Conservation (phyloP, 2,888 invertebrate species). For the Heliconius ismenius region DNA sequence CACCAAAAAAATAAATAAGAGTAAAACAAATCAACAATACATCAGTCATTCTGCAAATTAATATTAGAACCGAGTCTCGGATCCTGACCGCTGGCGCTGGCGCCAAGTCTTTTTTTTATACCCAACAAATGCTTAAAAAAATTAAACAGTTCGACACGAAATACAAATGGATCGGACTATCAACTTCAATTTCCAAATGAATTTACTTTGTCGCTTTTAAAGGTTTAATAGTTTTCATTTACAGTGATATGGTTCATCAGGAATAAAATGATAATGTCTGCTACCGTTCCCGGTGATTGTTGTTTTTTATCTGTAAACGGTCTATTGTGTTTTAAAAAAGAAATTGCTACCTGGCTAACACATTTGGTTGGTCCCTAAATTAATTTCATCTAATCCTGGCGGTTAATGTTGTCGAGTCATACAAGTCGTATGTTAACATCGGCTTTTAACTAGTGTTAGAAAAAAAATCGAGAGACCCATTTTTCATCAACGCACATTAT, state of each 20-base stretch:
- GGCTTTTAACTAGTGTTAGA: conserved; percentile 61
- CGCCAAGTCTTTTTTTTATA: conserved; percentile 58
- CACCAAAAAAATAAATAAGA: conserved; percentile 29
- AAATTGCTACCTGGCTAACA: conserved; percentile 67
- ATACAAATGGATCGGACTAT: conserved; percentile 49
- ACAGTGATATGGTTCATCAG: conserved; percentile 68
- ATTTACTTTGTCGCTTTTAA: conserved; percentile 53
- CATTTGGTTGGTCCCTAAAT: conserved; percentile 68
- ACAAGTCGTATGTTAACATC: conserved; percentile 66
- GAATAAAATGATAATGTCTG: conserved; percentile 68
- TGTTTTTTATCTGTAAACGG: conserved; percentile 51
- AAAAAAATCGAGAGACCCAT: conserved; percentile 60
- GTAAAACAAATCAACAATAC: conserved; percentile 42
- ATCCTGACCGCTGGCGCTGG: conserved; percentile 48
- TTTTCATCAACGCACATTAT: conserved; percentile 74
- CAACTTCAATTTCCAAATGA: conserved; percentile 57
- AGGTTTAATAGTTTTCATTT: conserved; percentile 61
- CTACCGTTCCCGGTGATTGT: conserved; percentile 71
- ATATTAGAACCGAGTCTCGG: conserved; percentile 41
- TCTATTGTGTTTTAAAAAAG: conserved; percentile 58
- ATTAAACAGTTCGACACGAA: conserved; percentile 52
- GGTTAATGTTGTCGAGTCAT: conserved; percentile 72
- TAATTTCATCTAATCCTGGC: conserved; percentile 72
- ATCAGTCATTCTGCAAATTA: conserved; percentile 47
- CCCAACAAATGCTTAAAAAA: conserved; percentile 40